Base-by-base conservation (phyloP, 2,888 invertebrate species). In the Sphaeridia pumilis region DNA sequence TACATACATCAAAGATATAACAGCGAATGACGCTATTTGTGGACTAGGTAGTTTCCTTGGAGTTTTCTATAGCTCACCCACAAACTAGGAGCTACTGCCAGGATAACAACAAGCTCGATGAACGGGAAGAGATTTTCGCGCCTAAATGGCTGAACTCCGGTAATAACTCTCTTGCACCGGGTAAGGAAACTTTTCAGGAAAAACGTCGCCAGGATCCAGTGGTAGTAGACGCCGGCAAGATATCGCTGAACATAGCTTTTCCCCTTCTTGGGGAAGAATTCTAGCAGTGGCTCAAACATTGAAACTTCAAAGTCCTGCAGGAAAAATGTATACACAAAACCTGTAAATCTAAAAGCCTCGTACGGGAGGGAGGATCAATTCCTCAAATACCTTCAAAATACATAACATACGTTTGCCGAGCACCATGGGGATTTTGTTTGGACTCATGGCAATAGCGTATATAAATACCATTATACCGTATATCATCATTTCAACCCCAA, bases 251-350 rank as follows among this genome's bases (percentile, higher is more conserved):
- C 41, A 1, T 72, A 57, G 21, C 75, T 73, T 67, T 80, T 80
- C n/a, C 53, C 27, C 5, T 46, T 41, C 10, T 61, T 60, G 0
- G 86, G 83, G 47, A 82, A 69, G 73, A 78, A 86, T 44, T 77
- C 74, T 1, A 83, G 67, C 34, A 81, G 67, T 0, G 86, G 86
- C 49, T 65, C 64, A 26, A 64, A 54, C 26, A 52, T 48, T 4
- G 52, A 45, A 12, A 67, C 49, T 54, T 67, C 67, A 27, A 53
- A 41, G 49, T 67, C 67, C 49, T 59, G 38, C 17, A 10, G 46
- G n/a, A 42, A 38, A 38, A 36, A 20, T 26, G n/a, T n/a, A n/a
- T n/a, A n/a, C n/a, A n/a, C n/a, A n/a, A n/a, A n/a, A n/a, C n/a
- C n/a, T n/a, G n/a, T n/a, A n/a, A n/a, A n/a, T n/a, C n/a, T n/a